phyloP scores from a whole-genome alignment of 2,888 invertebrate genomes.

The Desoria tigrina region DNA sequence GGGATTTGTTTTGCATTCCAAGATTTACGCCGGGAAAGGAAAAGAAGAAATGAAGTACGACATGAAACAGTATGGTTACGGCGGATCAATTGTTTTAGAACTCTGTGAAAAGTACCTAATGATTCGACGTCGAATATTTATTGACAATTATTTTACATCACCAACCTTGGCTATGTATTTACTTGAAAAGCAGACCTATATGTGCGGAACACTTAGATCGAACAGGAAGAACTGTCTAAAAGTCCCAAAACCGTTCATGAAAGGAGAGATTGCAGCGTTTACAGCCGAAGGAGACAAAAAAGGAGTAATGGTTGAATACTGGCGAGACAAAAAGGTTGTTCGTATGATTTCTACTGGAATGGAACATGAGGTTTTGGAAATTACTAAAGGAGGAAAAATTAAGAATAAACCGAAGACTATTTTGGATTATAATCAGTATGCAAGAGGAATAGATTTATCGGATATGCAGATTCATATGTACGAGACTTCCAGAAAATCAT shows the following conservation, averaged over 20 bases:
- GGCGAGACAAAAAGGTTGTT: slow-evolving; percentile 26
- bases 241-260: slow-evolving; percentile 28
- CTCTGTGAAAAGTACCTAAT: slow-evolving; percentile 27
- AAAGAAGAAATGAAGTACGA: neutral
- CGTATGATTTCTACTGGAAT: slow-evolving; percentile 23
- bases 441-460: too few species aligned
- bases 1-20: slow-evolving; percentile 23
- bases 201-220: slow-evolving; percentile 39
- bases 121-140: slow-evolving; percentile 29
- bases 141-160: slow-evolving; percentile 31
- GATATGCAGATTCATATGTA: too few species aligned
- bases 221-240: slow-evolving; percentile 31
- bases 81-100: slow-evolving; percentile 14
- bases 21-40: slow-evolving; percentile 26
- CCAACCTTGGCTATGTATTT: slow-evolving; percentile 24
- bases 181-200: slow-evolving; percentile 28
- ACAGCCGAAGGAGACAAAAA: neutral
- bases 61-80: slow-evolving; percentile 12
- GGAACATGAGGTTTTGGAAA: neutral
- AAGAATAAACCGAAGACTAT: slow-evolving; percentile 9
- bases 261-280: slow-evolving; percentile 20
- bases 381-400: neutral
- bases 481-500: too few species aligned
- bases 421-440: too few species aligned
- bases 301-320: slow-evolving; percentile 19